Evolutionary conservation across 1,140 invertebrate species (phyloP).

Genomic region (Orius laevigatus): DNA sequence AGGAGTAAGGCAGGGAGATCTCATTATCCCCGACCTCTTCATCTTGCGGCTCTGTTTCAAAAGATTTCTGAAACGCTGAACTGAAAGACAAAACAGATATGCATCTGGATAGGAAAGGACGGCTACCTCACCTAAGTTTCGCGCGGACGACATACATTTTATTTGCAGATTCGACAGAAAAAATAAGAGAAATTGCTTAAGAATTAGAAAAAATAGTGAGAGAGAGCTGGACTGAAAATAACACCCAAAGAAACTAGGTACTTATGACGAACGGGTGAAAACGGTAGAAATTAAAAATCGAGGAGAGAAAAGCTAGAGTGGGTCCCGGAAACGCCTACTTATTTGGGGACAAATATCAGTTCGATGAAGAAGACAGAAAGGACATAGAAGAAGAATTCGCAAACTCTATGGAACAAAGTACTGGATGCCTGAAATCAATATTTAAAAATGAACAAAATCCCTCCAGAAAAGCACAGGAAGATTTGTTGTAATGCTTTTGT

Average conservation of each 20-base stretch:
- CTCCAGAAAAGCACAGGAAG: conserved; percentile 1
- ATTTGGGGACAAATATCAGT: too few relatives aligned
- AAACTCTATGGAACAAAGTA: conserved; percentile 10
- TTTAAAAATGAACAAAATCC: conserved; percentile 2
- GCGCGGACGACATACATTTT: conserved; percentile 25
- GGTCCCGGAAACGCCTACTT: too few relatives aligned
- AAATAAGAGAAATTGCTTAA: conserved; percentile 6
- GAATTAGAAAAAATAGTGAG: conserved; percentile 2
- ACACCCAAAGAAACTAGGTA: conserved; percentile 12
- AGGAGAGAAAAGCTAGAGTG: conserved; percentile 6
- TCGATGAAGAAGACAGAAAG: conserved; percentile 1
- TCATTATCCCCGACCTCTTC: conserved; percentile 19
- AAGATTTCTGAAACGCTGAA: conserved; percentile 19
- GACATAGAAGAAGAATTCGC: conserved; percentile 9
- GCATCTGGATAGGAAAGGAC: conserved; percentile 22
- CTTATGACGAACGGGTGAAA: conserved; percentile 8
- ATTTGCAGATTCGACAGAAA: conserved; percentile 12
- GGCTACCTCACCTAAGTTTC: conserved; percentile 24
- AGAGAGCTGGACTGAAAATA: conserved; percentile 12
- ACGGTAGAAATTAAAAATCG: neutral
- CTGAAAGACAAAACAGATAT: conserved; percentile 12
- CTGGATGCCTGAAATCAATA: conserved; percentile 9
- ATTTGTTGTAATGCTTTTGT: too few relatives aligned
- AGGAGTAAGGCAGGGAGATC: conserved; percentile 16
- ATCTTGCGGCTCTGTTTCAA: conserved; percentile 16